Base-by-base conservation (phyloP, 2,113 vertebrate species). In the Cacatua alba region DNA sequence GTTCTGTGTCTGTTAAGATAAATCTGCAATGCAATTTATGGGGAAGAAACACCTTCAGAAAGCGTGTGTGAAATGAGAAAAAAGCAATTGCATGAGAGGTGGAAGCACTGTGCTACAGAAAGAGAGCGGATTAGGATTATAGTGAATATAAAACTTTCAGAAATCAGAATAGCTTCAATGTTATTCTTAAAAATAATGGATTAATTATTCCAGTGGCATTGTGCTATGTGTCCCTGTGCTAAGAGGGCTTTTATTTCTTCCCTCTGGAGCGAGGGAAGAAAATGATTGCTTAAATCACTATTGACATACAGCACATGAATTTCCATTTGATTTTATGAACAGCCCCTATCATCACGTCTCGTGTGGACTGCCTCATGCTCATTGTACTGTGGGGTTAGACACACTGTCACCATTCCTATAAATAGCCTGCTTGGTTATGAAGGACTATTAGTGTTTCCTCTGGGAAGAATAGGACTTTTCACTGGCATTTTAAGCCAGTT, bases 371-470 rank as follows among this genome's bases (percentile, higher is more conserved):
- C 59, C 74, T 92, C 86, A 84, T 68, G 64, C 78, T 80, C 74
- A 76, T 95, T 93, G 95, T 95, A 16, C 75, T 88, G 33, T 65
- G 71, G 83, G 51, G 35, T 93, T 88, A 81, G 96, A 68, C 80
- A 55, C 88, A 17, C 83, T 94, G 93, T 85, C 95, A 94, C 91
- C 90, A 77, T 70, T 28, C 82, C 79, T 90, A 96, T 97, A 94
- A 96, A 96, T 96, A 97, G 87, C 39, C 86, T 79, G 57, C 78
- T 68, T 63, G 49, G 44, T 70, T 90, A 70, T 94, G 87, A 97
- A 95, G 94, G 92, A 62, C 87, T 83, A 59, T 69, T 44, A 90
- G 78, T 82, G 75, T 92, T 82, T 69, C 63, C 31, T 76, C 65
- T 1, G 33, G 52, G 57, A 86, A 94, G 79, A 95, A 77, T 29